Evolutionary conservation across 2,888 invertebrate species (phyloP).

Genomic region (Eurytoma californica): DNA sequence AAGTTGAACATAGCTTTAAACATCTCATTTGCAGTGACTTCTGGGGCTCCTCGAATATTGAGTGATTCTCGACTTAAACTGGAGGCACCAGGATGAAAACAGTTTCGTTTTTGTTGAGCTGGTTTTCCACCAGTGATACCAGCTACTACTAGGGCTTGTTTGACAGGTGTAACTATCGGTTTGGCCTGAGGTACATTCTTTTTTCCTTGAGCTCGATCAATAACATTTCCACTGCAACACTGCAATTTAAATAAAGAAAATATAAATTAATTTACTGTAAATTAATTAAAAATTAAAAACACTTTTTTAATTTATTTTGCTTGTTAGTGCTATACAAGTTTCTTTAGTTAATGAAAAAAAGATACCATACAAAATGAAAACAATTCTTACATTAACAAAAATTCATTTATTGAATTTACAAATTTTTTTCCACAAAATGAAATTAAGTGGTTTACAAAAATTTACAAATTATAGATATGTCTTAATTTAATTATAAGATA

Average conservation of each 20-base stretch:
- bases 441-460: conserved; percentile 44
- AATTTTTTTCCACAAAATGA: conserved; percentile 16
- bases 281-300: too few relatives aligned
- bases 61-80: conserved; percentile 81
- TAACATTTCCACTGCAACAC: conserved; percentile 71
- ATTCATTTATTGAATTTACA: conserved; percentile 22
- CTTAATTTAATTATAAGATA: conserved; percentile 41
- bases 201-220: conserved; percentile 71
- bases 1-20: conserved; percentile 91
- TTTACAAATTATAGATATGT: conserved; percentile 11
- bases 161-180: conserved; percentile 68
- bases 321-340: neutral
- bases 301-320: too few relatives aligned
- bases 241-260: conserved; percentile 56
- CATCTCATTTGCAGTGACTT: conserved; percentile 86
- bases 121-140: conserved; percentile 71
- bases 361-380: neutral
- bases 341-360: conserved; percentile 2
- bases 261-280: neutral
- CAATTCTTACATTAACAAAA: neutral
- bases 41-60: conserved; percentile 77
- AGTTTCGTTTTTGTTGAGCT: conserved; percentile 81
- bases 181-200: conserved; percentile 70
- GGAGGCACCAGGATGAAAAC: conserved; percentile 94
- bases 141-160: conserved; percentile 65